phyloP scores from a whole-genome alignment of 2,888 invertebrate genomes.

The Coleophora deauratella region DNA sequence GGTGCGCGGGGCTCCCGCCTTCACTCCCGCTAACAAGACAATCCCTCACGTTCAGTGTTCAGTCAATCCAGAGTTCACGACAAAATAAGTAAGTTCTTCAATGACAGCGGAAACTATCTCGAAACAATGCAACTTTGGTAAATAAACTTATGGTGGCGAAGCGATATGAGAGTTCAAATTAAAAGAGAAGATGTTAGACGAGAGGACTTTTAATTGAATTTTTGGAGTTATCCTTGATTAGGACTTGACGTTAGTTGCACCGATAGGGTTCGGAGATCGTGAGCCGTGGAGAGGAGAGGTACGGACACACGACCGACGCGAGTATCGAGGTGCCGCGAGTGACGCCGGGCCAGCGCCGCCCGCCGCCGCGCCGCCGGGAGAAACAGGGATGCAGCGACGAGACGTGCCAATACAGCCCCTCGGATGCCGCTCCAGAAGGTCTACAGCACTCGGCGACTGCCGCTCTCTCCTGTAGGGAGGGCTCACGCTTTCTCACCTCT shows the following conservation, averaged over 20 bases:
- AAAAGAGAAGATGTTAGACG: too few species aligned
- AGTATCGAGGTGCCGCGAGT: conserved; percentile 68
- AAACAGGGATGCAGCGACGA: conserved; percentile 66
- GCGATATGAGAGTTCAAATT: too few species aligned
- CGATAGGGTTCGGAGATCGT: conserved; percentile 60
- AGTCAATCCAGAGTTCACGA: conserved; percentile 27
- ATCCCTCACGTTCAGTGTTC: conserved; percentile 48
- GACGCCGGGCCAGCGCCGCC: conserved; percentile 57
- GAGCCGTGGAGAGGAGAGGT: conserved; percentile 66
- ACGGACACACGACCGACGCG: conserved; percentile 65
- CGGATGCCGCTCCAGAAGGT: conserved; percentile 61
- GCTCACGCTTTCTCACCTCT: conserved; percentile 33
- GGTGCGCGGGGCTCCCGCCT: conserved; percentile 29
- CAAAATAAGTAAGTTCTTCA: too few species aligned
- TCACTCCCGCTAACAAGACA: conserved; percentile 54
- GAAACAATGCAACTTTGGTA: background rate
- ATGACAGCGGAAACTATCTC: too few species aligned
- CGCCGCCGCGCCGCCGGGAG: conserved; percentile 58
- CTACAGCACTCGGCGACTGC: conserved; percentile 55
- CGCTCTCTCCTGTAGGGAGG: conserved; percentile 63
- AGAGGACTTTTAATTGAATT: too few species aligned
- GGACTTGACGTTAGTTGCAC: conserved; percentile 23
- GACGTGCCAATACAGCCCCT: conserved; percentile 62
- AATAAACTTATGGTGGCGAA: too few species aligned
- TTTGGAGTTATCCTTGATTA: conserved; percentile 12